Evolutionary conservation across 2,888 invertebrate genomes (phyloP).

Genomic region (Macropis europaea): DNA sequence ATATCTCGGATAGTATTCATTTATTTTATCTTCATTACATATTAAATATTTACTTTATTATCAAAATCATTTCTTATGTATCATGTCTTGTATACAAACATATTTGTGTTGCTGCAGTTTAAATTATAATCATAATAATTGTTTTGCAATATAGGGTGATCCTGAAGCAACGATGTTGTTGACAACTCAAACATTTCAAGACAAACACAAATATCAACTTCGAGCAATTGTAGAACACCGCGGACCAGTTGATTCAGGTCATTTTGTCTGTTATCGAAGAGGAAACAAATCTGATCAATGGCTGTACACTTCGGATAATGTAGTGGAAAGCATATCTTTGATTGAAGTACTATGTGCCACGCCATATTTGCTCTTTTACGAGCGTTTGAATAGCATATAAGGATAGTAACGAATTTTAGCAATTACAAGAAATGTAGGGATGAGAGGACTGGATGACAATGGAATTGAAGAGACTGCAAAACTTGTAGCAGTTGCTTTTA

Average conservation of each 20-base stretch:
- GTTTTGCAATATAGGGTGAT: slow-evolving; percentile 77
- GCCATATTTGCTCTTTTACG: slow-evolving; percentile 97
- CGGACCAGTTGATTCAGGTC: slow-evolving; percentile 94
- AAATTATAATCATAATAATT: too few relatives aligned
- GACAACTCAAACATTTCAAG: slow-evolving; percentile 74
- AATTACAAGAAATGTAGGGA: slow-evolving; percentile 32
- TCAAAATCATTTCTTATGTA: too few relatives aligned
- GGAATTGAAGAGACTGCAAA: slow-evolving; percentile 40
- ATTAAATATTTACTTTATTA: neutral
- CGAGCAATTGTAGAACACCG: slow-evolving; percentile 94
- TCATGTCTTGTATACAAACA: too few relatives aligned
- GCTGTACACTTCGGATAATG: slow-evolving; percentile 82
- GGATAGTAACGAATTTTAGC: slow-evolving; percentile 53
- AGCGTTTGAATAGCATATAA: slow-evolving; percentile 80
- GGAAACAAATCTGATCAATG: slow-evolving; percentile 84
- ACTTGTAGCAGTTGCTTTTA: slow-evolving; percentile 17
- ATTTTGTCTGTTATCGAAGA: slow-evolving; percentile 96
- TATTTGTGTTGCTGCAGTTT: too few relatives aligned
- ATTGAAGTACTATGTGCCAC: slow-evolving; percentile 91
- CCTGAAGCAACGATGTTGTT: slow-evolving; percentile 81
- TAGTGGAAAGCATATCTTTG: slow-evolving; percentile 90
- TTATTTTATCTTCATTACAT: neutral
- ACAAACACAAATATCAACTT: slow-evolving; percentile 87
- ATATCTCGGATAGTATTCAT: too few relatives aligned
- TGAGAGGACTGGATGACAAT: slow-evolving; percentile 7